Evolutionary conservation across 2,888 invertebrate genomes (phyloP), one percentile per base, ranked within the genome.

Genomic region (Amphiduros pacificus): DNA sequence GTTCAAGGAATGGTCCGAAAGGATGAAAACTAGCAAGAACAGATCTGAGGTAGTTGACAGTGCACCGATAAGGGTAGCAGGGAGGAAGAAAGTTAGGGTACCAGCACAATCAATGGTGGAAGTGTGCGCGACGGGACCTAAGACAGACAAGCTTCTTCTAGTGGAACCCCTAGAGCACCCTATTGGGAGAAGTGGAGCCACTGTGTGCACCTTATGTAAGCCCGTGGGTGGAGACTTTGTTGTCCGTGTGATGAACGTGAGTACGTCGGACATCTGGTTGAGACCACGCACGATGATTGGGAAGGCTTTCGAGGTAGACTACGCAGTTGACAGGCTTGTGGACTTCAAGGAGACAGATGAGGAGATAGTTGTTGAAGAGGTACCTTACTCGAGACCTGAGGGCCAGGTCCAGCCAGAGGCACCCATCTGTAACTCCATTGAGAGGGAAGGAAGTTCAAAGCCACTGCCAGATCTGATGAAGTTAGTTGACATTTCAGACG

Each of bases 191-290:
- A 44, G 44, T 17, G n/a, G 20, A 6, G 5, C 44, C 5, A 22
- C n/a, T 11, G 44, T 44, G 22, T 6, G 20, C 6, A 44, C 44
- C 22, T 22, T 44, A 44, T 4, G n/a, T 5, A 17, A 44, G n/a
- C 44, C 44, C 5, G 44, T 20, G n/a, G 44, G 44, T 20, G 22
- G 44, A 20, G 22, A n/a, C 9, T 44, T 20, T n/a, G n/a, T 44
- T 44, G 44, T 44, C 22, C n/a, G 44, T 9, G 44, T 44, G 44
- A 44, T 44, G 44, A 44, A 44, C 22, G 44, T 44, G n/a, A 44
- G 44, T 22, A 9, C 20, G 20, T 20, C 20, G 20, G 44, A 44
- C n/a, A 17, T 44, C 4, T 44, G 44, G 44, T 22, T 44, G 44
- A 5, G n/a, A 5, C 44, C 44, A 5, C n/a, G 44, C n/a, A 44